Conservation (phyloP, 2,113 vertebrate genomes). For the Burhinus bistriatus region DNA sequence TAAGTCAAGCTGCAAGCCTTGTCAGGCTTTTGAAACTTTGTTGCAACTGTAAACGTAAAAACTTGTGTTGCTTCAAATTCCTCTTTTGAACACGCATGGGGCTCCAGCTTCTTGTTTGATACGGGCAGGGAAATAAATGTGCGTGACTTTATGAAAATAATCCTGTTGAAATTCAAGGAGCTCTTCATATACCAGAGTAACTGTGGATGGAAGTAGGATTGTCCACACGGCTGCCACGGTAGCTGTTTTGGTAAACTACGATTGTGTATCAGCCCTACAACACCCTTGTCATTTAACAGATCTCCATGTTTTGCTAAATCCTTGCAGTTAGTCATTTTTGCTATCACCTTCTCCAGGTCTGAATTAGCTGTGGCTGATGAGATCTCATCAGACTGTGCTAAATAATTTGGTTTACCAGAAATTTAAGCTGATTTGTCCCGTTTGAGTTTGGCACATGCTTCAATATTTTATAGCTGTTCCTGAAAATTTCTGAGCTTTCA, state of each 20-base stretch:
- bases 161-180: background rate
- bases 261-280: background rate
- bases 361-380: background rate
- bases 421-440: background rate
- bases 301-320: background rate
- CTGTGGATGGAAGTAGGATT: background rate
- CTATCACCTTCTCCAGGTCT: background rate
- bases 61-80: background rate
- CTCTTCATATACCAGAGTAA: background rate
- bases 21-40: background rate
- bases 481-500: background rate
- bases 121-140: background rate
- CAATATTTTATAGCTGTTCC: background rate
- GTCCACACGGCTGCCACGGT: background rate
- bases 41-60: background rate
- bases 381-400: background rate
- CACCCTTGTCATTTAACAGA: background rate
- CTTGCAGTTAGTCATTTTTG: background rate
- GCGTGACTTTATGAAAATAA: background rate
- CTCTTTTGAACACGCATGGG: background rate
- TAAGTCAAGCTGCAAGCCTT: background rate
- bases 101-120: background rate
- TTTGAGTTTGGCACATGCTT: background rate
- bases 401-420: background rate
- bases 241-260: background rate